Percentiles rank a stretch among this genome's conserved stretches.
These are phyloP conservation scores for Callionymus lyra DNA, from an alignment of 2,113 vertebrate genomes.

Conservation along the genomic window DNA sequence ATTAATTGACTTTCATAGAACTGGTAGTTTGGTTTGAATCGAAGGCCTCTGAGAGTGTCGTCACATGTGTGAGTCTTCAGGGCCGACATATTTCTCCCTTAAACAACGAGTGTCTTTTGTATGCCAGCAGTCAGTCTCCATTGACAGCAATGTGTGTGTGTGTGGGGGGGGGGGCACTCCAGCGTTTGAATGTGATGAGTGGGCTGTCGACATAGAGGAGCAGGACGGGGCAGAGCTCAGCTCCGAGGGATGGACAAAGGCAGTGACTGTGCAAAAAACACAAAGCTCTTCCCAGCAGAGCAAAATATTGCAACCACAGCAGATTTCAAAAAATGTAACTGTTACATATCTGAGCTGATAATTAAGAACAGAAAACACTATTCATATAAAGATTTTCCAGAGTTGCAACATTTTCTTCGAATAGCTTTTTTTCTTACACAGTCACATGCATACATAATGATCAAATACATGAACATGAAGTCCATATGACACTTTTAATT, in stretches of 20 bases:
- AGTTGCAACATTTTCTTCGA: too few species aligned
- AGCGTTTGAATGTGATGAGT: constrained; percentile 61
- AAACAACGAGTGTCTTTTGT: constrained; percentile 62
- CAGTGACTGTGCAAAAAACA: constrained; percentile 60
- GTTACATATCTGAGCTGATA: too few species aligned
- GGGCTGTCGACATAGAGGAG: constrained; percentile 55
- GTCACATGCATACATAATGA: too few species aligned
- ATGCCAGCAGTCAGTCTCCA: constrained; percentile 38
- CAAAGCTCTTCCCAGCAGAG: constrained; percentile 20
- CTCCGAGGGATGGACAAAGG: constrained; percentile 59
- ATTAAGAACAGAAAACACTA: too few species aligned
- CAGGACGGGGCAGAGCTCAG: constrained; percentile 43
- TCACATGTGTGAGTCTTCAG: constrained; percentile 33
- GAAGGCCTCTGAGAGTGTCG: constrained; percentile 13
- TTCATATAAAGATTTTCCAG: too few species aligned
- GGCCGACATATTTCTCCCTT: constrained; percentile 21
- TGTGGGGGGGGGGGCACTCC: constrained; percentile 32
- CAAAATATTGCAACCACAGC: too few species aligned
- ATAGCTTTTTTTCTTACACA: too few species aligned
- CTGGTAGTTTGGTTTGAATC: constrained; percentile 7
- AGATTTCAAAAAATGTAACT: too few species aligned
- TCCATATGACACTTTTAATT: too few species aligned
- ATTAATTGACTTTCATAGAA: too few species aligned
- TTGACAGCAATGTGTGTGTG: constrained; percentile 15
- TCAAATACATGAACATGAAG: too few species aligned